Evolutionary conservation across 2,888 invertebrate genomes (phyloP).

Genomic region (Cataglyphis livida): DNA sequence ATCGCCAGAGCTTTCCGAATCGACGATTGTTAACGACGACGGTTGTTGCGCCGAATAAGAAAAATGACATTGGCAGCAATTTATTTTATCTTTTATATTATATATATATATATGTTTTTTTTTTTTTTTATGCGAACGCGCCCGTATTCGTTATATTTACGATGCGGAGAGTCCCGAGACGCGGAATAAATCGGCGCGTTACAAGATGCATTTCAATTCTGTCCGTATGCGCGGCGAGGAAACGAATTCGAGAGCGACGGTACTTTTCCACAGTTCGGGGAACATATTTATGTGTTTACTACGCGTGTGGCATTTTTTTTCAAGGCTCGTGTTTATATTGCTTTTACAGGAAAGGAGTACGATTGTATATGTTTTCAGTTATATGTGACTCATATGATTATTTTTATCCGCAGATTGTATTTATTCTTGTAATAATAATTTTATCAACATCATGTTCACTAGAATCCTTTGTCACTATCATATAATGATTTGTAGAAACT

Average conservation of each 20-base stretch:
- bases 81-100: background rate
- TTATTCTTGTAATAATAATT: background rate
- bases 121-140: background rate
- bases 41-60: background rate
- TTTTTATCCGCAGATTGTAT: slow-evolving; percentile 2
- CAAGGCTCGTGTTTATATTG: slow-evolving; percentile 24
- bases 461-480: background rate
- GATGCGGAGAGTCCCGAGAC: background rate
- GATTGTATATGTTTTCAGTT: background rate
- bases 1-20: background rate
- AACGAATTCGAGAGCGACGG: slow-evolving; percentile 47
- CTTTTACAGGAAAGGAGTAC: slow-evolving; percentile 52
- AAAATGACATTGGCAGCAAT: background rate
- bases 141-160: background rate
- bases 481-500: background rate
- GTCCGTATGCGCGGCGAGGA: slow-evolving; percentile 31
- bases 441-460: background rate
- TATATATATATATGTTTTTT: background rate
- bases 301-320: slow-evolving; percentile 63
- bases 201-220: slow-evolving; percentile 53
- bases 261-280: slow-evolving; percentile 64
- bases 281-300: slow-evolving; percentile 71
- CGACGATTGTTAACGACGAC: background rate
- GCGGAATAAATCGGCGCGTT: slow-evolving; percentile 43
- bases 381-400: background rate